Conservation (phyloP, 2,888 invertebrate species). For the Arenicola marina region DNA sequence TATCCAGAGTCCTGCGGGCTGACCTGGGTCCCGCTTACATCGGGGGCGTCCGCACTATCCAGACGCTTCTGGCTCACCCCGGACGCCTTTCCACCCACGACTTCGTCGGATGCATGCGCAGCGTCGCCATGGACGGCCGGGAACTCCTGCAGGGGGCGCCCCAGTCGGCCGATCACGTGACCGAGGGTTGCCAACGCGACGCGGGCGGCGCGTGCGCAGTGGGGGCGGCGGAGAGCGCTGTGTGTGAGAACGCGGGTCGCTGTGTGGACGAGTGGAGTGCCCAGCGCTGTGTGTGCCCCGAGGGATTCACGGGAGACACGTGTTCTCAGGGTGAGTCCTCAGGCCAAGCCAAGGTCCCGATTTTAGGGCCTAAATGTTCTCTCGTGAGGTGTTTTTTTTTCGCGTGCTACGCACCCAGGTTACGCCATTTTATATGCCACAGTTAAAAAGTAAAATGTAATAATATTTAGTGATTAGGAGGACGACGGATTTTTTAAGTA, state of each 20-base stretch:
- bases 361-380: too few relatives aligned
- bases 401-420: too few relatives aligned
- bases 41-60: constrained; percentile 24
- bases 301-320: constrained; percentile 74
- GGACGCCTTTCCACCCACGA: constrained; percentile 72
- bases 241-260: constrained; percentile 62
- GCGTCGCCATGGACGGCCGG: constrained; percentile 81
- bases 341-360: too few relatives aligned
- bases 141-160: constrained; percentile 65
- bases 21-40: neutral
- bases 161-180: constrained; percentile 73
- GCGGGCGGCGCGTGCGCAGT: neutral
- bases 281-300: constrained; percentile 68
- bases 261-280: constrained; percentile 87
- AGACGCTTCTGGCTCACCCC: constrained; percentile 8
- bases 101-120: constrained; percentile 91
- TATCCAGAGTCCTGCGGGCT: too few relatives aligned
- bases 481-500: too few relatives aligned
- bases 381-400: too few relatives aligned
- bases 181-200: constrained; percentile 70
- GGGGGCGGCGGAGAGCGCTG: neutral
- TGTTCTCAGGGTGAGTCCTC: constrained; percentile 67
- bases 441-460: too few relatives aligned
- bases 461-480: too few relatives aligned
- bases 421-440: too few relatives aligned